Base-by-base conservation (phyloP, 2,888 invertebrate species). In the Agrochola macilenta region DNA sequence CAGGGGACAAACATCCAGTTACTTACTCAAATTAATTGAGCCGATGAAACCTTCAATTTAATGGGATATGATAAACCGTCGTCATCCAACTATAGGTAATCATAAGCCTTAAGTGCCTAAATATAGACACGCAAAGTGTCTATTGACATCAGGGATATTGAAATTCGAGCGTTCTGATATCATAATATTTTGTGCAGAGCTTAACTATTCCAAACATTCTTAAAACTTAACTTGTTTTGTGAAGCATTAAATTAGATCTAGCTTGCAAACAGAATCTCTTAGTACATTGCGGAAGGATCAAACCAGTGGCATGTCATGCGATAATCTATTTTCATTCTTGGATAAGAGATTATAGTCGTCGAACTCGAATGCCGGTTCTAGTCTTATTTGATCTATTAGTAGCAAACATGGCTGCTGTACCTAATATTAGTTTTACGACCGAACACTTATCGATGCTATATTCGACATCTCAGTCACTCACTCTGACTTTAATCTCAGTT, bases 1-100 rank as follows among this genome's bases (percentile, higher is more conserved):
- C 76, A 60, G 83, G 85, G 81, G 81, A 85, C 87, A 90, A 92
- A 90, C 89, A 90, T 84, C 86, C 79, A 88, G 87, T 82, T 87
- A 84, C 85, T 87, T 87, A 84, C 85, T 87, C 82, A 86, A 90
- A 89, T 88, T 89, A 90, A 91, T 91, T 85, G 88, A 78, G 65
- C 49, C 80, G 79, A 81, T 84, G 78, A 79, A 87, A 86, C 81
- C 82, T 84, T 81, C 82, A 75, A 81, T 83, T 87, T 88, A 71
- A 85, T 87, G 80, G 78, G 76, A 85, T 87, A 85, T 81, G 74
- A 81, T 81, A 84, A 83, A 77, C 77, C 74, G 54, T 63, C 35
- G 65, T 60, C 61, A 64, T 39, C 60, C 65, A 58, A 71, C 68
- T 69, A n/a, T n/a, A n/a, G n/a, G n/a, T n/a, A 64, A 79, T 71